These are phyloP conservation scores for Drosophila paranaensis DNA, from an alignment of 2,888 invertebrate genomes.

Conservation along the genomic window DNA sequence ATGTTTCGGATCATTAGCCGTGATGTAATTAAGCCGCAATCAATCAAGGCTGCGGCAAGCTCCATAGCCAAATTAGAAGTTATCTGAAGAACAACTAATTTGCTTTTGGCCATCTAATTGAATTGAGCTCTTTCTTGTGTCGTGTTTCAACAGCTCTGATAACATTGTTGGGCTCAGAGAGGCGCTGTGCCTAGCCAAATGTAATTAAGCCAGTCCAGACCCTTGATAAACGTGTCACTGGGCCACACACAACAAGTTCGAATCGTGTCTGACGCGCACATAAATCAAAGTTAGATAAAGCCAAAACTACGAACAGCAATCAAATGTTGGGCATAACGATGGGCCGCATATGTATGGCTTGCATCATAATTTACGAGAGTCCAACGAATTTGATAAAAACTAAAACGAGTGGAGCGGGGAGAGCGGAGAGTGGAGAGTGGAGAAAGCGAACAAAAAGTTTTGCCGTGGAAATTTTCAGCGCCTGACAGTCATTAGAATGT, in stretches of 20 bases:
- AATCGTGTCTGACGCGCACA: not conserved
- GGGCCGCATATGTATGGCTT: slow-evolving; percentile 33
- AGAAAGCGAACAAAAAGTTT: slow-evolving; percentile 28
- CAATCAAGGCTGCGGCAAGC: slow-evolving; percentile 53
- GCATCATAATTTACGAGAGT: slow-evolving; percentile 31
- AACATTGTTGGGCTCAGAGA: slow-evolving; percentile 18
- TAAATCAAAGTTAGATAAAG: slow-evolving; percentile 33
- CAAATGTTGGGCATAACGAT: slow-evolving; percentile 14
- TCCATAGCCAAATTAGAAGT: slow-evolving; percentile 35
- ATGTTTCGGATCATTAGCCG: slow-evolving; percentile 44
- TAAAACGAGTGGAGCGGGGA: not conserved
- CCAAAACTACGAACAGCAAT: slow-evolving; percentile 24
- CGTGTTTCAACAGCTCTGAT: slow-evolving; percentile 29
- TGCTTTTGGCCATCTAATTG: slow-evolving; percentile 45
- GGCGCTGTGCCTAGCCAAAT: slow-evolving; percentile 3
- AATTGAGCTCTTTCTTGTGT: slow-evolving; percentile 38
- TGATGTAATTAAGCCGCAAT: slow-evolving; percentile 70
- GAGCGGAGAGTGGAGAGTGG: not conserved
- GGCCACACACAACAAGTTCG: slow-evolving; percentile 9
- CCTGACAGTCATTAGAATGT: slow-evolving; percentile 74
- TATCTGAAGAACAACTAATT: slow-evolving; percentile 38
- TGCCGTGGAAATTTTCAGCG: slow-evolving; percentile 40
- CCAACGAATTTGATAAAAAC: slow-evolving; percentile 31
- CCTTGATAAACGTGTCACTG: slow-evolving; percentile 18
- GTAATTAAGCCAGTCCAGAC: slow-evolving; percentile 42